phyloP scores from a whole-genome alignment of 2,888 invertebrate species.

The Heliconius charithonia region DNA sequence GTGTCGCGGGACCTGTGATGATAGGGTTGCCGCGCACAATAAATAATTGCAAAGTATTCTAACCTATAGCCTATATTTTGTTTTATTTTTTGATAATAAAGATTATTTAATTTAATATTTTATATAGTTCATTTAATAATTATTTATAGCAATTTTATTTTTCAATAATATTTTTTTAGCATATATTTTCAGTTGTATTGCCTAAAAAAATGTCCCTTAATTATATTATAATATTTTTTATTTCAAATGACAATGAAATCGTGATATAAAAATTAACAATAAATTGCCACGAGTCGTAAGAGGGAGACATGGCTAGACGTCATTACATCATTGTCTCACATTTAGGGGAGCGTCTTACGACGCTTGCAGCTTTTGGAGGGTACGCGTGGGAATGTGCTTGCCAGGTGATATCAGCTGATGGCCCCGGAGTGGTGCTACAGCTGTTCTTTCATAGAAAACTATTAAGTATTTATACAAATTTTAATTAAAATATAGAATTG shows the following conservation, averaged over 20 bases:
- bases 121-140: neutral
- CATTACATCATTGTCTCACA: constrained; percentile 48
- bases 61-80: no score
- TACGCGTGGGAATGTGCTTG: constrained; percentile 77
- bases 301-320: constrained; percentile 60
- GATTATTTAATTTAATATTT: no score
- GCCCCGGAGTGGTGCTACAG: constrained; percentile 59
- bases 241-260: constrained; percentile 44
- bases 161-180: neutral
- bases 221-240: neutral
- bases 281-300: constrained; percentile 66
- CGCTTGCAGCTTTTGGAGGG: constrained; percentile 61
- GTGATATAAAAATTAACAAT: constrained; percentile 34
- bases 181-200: neutral
- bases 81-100: no score
- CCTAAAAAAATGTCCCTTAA: neutral
- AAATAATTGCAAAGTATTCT: neutral
- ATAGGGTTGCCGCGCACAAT: constrained; percentile 64
- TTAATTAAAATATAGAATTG: neutral
- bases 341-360: constrained; percentile 45
- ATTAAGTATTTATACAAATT: neutral
- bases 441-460: constrained; percentile 56
- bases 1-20: constrained; percentile 67
- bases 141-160: neutral
- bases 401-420: constrained; percentile 73